phyloP scores from a whole-genome alignment of 2,797 vertebrate species.

The Sciurus carolinensis region DNA sequence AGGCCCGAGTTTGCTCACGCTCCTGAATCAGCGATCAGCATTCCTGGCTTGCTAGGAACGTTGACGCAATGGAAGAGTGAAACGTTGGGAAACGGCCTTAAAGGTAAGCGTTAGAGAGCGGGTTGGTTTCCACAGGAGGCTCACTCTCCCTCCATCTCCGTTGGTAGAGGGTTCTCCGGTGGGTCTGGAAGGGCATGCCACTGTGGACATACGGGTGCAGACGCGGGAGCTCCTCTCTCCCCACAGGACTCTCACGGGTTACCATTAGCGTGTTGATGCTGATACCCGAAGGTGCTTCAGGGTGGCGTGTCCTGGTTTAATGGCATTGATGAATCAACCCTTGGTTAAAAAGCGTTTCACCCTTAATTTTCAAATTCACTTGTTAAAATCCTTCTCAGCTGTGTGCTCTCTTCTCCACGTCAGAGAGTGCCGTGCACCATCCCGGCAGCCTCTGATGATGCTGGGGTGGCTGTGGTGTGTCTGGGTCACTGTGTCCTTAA shows the following conservation, averaged over 20 bases:
- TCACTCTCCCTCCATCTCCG: not conserved
- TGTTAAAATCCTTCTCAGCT: not conserved
- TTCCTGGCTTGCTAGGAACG: not conserved
- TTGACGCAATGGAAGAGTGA: not conserved
- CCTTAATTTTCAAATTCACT: not conserved
- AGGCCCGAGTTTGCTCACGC: not conserved
- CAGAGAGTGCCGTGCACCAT: rapidly evolving
- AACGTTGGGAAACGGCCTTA: not conserved
- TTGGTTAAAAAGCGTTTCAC: not conserved
- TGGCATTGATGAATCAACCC: not conserved
- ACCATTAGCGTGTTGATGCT: not conserved
- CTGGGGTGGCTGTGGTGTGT: rapidly evolving
- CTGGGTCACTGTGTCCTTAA: not conserved
- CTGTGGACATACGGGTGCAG: too few relatives aligned
- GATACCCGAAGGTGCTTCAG: not conserved
- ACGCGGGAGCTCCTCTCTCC: rapidly evolving
- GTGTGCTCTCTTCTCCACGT: not conserved
- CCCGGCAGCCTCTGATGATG: not conserved
- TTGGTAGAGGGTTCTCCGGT: too few relatives aligned
- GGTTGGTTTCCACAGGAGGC: not conserved
- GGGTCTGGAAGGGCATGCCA: too few relatives aligned
- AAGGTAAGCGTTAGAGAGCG: not conserved
- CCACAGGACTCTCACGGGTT: not conserved
- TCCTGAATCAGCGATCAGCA: not conserved
- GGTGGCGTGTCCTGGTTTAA: not conserved